Base-by-base conservation (phyloP, 2,888 invertebrate genomes). In the Cryptocephalus moraei region DNA sequence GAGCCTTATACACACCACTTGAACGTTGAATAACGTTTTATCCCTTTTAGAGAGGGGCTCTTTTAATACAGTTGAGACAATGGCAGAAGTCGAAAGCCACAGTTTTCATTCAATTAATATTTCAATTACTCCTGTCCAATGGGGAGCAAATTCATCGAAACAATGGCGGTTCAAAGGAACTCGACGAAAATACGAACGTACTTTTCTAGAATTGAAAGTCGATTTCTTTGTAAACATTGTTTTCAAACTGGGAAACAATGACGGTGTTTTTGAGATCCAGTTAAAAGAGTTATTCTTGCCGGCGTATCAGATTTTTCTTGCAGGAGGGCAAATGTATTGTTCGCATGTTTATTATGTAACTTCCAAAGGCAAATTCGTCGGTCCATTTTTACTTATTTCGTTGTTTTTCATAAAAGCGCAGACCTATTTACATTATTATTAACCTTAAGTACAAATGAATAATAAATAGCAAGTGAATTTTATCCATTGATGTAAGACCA, bases 41-140 rank as follows among this genome's bases (percentile, higher is more conserved):
- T 55, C 61, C 60, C 56, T 59, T 57, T 52, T 49, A 55, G 50
- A 52, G 54, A 54, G 52, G 52, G 53, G 59, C 54, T 55, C 56
- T 36, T 22, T 62, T 62, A 61, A 63, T 62, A 60, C 60, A 62
- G 62, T 59, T 48, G 50, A 54, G 49, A 63, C 60, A 64, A 63
- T 61, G 51, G 57, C 51, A 50, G 49, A 59, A 66, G 65, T 65
- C 64, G 65, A 68, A 65, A 66, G 65, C 66, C 66, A 64, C 66
- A 64, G 62, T 64, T 64, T 64, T 66, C 63, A 65, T 67, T 67
- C 63, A 65, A 68, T 68, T 67, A 67, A 66, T 66, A 67, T 68
- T 67, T 67, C 67, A 68, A 67, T 68, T 67, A 64, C 65, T 64
- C 57, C 59, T 60, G 61, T 61, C 63, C 60, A 64, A 62, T 62